Base-by-base conservation (phyloP, 1,140 invertebrate species). In the Sycobia sp. region DNA sequence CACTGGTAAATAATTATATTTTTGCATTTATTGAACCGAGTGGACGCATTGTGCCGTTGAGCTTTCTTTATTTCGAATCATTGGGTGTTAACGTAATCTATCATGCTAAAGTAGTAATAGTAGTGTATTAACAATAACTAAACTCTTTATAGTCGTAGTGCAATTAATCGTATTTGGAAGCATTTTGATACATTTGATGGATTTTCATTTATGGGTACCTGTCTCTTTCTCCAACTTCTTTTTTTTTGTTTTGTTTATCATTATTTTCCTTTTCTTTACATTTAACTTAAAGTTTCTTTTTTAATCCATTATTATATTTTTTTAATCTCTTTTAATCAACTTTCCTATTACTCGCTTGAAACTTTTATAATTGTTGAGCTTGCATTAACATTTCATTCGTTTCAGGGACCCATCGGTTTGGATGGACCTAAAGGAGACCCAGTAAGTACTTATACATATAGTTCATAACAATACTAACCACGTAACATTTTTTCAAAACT, bases 341-440 rank as follows among this genome's bases (percentile, higher is more conserved):
- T 46, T 62, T 69, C 67, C 68, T 61, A 68, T 63, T 49, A 66
- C 55, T 54, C 29, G 36, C 36, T 41, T 39, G 34, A 39, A 50
- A 36, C 46, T 51, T 11, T n/a, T 32, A 47, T 14, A 43, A 22
- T 34, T 25, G 57, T 36, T n/a, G 38, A 51, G 47, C 29, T 23
- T 66, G 39, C 39, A 65, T 54, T 62, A 38, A 68, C 20, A 70
- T 70, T 71, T 70, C 76, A 70, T n/a, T 62, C 11, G 3, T 82
- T 87, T 68, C 83, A 97, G 94, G 95, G 95, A 70, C 92, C 94
- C 20, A 95, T 95, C 74, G 95, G 95, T 70, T 85, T 96, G 77
- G 91, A 93, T 78, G 95, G 95, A 74, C 93, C 94, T 11, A 96
- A 97, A 86, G 95, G 94, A 74, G 92, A 95, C 76, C 85, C 88